Evolutionary conservation across 2,888 invertebrate genomes (phyloP).

Genomic region (Drosophila melanosoma): DNA sequence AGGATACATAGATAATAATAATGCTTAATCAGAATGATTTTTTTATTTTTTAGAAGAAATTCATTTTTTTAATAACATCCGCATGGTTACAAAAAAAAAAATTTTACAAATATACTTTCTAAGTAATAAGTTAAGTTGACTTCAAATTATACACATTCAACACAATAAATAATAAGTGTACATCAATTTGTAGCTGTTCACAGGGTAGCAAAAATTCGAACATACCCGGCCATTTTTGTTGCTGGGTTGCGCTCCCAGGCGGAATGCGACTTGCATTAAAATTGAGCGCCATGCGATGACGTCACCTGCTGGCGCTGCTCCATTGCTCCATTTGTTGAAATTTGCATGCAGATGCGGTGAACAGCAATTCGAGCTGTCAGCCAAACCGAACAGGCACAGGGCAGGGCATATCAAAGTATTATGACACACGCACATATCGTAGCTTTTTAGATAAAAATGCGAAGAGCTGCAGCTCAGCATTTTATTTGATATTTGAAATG

Average conservation of each 20-base stretch:
- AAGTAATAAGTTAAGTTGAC: background rate
- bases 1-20: background rate
- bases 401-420: conserved; percentile 63
- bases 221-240: conserved; percentile 5
- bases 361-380: conserved; percentile 18
- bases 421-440: conserved; percentile 68
- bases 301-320: conserved; percentile 45
- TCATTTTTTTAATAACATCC: background rate
- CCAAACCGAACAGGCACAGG: background rate
- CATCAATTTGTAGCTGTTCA: background rate
- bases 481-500: conserved; percentile 67
- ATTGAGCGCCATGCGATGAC: conserved; percentile 56
- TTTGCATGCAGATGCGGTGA: conserved; percentile 63
- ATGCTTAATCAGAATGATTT: background rate
- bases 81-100: background rate
- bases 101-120: background rate
- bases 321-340: conserved; percentile 69
- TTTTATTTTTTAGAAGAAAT: background rate
- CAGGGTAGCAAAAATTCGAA: background rate
- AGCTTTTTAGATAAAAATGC: conserved; percentile 68
- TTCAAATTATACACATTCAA: background rate
- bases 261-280: conserved; percentile 68
- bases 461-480: conserved; percentile 29
- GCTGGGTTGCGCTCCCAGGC: conserved; percentile 33
- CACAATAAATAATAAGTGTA: background rate